Percentiles rank a stretch among this genome's conserved stretches.
phyloP scores from a whole-genome alignment of 1,140 invertebrate genomes.

The Stegodyphus mimosarum region DNA sequence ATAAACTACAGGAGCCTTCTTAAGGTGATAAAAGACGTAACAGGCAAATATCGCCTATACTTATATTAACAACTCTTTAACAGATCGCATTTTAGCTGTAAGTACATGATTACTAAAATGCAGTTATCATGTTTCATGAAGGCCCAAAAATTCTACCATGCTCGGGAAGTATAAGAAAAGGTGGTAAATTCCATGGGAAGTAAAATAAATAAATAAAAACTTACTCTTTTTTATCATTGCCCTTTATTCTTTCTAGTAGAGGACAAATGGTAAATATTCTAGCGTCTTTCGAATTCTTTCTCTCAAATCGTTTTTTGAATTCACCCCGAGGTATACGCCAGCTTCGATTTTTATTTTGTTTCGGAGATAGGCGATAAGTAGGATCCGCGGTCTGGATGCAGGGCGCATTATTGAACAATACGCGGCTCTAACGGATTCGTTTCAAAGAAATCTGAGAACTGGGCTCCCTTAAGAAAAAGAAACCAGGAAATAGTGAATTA shows the following conservation, averaged over 20 bases:
- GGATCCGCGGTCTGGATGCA: slow-evolving; percentile 12
- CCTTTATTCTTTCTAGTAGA: background rate
- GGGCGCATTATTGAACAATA: slow-evolving; percentile 45
- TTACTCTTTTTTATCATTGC: too few species aligned
- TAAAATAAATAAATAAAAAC: too few species aligned
- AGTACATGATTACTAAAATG: too few species aligned
- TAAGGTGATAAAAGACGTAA: too few species aligned
- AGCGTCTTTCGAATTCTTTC: slow-evolving; percentile 24
- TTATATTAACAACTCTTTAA: too few species aligned
- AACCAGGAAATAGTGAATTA: slow-evolving; percentile 8
- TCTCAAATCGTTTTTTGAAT: slow-evolving; percentile 42
- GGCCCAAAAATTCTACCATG: too few species aligned
- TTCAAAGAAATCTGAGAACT: background rate
- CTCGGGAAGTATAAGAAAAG: too few species aligned
- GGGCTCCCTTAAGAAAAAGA: background rate
- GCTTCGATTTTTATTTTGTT: slow-evolving; percentile 38
- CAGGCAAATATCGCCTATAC: too few species aligned
- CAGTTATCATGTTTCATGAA: too few species aligned
- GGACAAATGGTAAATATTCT: slow-evolving; percentile 46
- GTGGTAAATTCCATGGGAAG: too few species aligned
- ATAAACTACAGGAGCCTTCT: too few species aligned
- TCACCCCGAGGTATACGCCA: slow-evolving; percentile 4
- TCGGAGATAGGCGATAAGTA: slow-evolving; percentile 23
- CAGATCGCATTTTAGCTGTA: too few species aligned
- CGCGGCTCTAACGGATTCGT: background rate